Percentiles rank a stretch among this genome's conserved stretches.
Conservation (phyloP, 2,797 vertebrate species). For the Pipistrellus kuhlii region DNA sequence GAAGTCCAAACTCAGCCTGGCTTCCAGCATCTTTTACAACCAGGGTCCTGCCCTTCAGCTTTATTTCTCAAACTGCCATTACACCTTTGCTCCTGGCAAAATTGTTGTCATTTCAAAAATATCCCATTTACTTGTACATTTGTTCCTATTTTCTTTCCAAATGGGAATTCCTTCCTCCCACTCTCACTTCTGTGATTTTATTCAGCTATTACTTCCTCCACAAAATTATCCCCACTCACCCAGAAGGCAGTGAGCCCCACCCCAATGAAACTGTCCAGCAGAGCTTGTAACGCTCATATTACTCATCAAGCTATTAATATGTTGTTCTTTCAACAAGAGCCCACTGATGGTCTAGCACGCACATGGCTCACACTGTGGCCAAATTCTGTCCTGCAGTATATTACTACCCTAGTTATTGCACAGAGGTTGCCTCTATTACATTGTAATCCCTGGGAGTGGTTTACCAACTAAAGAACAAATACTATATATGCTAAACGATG, state of each 20-base stretch:
- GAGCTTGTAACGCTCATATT: not conserved
- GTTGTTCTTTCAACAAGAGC: not conserved
- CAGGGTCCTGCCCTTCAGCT: not conserved
- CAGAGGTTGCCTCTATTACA: not conserved
- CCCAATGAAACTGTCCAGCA: not conserved
- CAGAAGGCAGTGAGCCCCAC: not conserved
- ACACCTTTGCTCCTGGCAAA: not conserved
- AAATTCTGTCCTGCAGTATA: not conserved
- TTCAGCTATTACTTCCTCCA: not conserved
- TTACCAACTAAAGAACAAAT: not conserved
- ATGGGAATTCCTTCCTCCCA: not conserved
- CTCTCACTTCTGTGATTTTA: conserved; percentile 44
- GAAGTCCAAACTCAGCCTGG: not conserved
- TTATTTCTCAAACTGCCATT: conserved; percentile 16
- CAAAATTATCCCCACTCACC: not conserved
- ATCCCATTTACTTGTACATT: not conserved
- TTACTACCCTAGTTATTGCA: not conserved
- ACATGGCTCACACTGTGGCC: not conserved
- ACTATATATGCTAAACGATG: not conserved
- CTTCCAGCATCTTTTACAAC: not conserved
- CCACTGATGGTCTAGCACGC: not conserved
- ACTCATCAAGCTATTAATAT: not conserved
- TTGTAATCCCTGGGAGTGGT: not conserved
- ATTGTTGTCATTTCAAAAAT: conserved; percentile 45
- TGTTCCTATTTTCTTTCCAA: conserved; percentile 10